Evolutionary conservation across 2,888 invertebrate genomes (phyloP).

Genomic region (Kryphioiulus occultus): DNA sequence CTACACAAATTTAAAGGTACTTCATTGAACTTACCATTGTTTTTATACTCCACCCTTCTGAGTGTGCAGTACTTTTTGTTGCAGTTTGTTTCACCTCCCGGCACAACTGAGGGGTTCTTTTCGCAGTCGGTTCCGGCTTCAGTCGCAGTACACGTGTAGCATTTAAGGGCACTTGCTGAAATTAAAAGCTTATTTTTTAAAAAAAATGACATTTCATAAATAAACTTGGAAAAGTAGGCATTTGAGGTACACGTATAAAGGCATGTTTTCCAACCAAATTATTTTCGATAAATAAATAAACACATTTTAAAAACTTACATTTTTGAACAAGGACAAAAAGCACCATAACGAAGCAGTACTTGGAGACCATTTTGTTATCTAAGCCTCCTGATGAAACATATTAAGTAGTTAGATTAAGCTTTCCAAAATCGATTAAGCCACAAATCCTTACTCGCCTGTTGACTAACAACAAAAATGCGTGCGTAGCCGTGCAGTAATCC

Average conservation of each 20-base stretch:
- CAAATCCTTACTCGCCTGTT: neutral
- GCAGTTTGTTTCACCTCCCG: constrained; percentile 43
- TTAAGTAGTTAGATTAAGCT: neutral
- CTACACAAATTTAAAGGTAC: neutral
- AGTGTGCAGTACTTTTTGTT: constrained; percentile 50
- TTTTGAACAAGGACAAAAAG: neutral
- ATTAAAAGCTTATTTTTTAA: neutral
- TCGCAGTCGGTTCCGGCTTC: constrained; percentile 38
- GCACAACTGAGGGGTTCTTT: neutral
- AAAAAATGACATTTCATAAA: neutral
- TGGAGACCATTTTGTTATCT: neutral
- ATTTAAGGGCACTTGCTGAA: constrained; percentile 22
- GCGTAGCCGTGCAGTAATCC: neutral
- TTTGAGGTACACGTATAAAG: no score
- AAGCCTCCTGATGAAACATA: neutral
- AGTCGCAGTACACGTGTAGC: constrained; percentile 48
- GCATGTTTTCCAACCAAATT: no score
- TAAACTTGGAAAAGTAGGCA: no score
- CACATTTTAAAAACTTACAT: no score
- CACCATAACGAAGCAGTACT: neutral
- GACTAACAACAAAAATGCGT: neutral
- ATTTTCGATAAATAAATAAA: no score
- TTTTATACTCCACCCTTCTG: constrained; percentile 29
- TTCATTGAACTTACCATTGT: constrained; percentile 12
- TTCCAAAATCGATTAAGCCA: neutral